Evolutionary conservation across 2,797 vertebrate species (phyloP), one percentile per base, ranked within the genome.

Genomic region (Euthynnus affinis): DNA sequence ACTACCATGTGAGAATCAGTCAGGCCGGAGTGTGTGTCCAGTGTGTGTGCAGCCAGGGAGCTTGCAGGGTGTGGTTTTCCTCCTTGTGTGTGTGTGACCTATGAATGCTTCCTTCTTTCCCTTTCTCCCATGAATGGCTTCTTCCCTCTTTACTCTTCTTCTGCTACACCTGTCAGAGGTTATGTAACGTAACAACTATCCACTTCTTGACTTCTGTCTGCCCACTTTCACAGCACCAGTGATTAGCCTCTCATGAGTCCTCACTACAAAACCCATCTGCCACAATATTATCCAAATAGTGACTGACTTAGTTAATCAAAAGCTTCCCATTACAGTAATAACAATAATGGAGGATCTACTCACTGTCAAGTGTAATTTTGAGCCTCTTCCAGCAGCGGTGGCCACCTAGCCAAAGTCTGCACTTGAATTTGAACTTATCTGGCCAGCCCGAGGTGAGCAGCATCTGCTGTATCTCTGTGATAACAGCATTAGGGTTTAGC

Each of bases 121-220:
- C 49, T 76, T 70, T 66, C 51, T 61, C 27, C 9, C 22, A 17
- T 27, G 34, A 66, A n/a, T 49, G n/a, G 64, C 52, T 25, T 70
- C 60, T 51, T 9, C 55, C 65, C 42, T 34, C 42, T 60, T 51
- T 63, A 40, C 23, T 67, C 34, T 68, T 75, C 66, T 58, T 66
- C 67, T 34, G 49, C 78, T 76, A 61, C 79, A 88, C 86, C 83
- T 90, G 81, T 74, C 78, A 73, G 61, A 74, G 83, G 63, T 87
- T 91, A 89, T 74, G 64, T 88, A 88, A 91, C 76, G 78, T 34
- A 51, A 65, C 81, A 90, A 73, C 79, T 34, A 70, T 67, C 65
- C 59, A 57, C 64, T 70, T 71, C 78, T 81, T 84, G 83, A 86
- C 82, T 76, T 84, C 72, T 46, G n/a, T 69, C 62, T 68, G 76